These are phyloP conservation scores for Nicator chloris DNA, from an alignment of 2,113 vertebrate species.

Conservation along the genomic window DNA sequence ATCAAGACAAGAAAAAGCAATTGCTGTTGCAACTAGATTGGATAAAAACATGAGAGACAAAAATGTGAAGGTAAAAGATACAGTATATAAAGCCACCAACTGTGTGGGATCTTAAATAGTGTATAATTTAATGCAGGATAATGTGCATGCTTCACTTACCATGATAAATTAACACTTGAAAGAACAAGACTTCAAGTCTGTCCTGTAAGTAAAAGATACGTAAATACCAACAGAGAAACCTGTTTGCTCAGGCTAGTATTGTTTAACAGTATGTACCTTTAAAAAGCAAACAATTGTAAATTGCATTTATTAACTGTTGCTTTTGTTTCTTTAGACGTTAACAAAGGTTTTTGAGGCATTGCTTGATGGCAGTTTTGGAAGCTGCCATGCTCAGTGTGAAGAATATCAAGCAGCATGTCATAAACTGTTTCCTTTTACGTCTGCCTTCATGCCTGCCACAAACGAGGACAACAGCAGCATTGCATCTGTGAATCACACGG, in stretches of 20 bases:
- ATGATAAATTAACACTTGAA: background rate
- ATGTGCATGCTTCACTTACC: background rate
- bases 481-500: constrained; percentile 48
- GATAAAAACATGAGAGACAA: constrained; percentile 76
- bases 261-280: background rate
- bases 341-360: constrained; percentile 73
- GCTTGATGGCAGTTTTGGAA: constrained; percentile 76
- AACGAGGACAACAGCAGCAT: constrained; percentile 50
- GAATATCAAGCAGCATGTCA: constrained; percentile 75
- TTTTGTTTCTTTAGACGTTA: constrained; percentile 62
- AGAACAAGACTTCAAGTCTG: background rate
- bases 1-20: constrained; percentile 81
- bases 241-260: background rate
- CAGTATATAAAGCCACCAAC: background rate
- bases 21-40: constrained; percentile 74
- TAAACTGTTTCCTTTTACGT: constrained; percentile 71
- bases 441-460: constrained; percentile 71
- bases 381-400: constrained; percentile 69
- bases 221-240: background rate
- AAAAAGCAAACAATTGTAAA: background rate
- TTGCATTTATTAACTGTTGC: background rate
- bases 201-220: rapidly evolving
- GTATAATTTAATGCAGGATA: background rate
- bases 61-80: constrained; percentile 77
- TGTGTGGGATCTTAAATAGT: background rate